Conservation (phyloP, 1,140 invertebrate species). For the Rhynchophorus ferrugineus region DNA sequence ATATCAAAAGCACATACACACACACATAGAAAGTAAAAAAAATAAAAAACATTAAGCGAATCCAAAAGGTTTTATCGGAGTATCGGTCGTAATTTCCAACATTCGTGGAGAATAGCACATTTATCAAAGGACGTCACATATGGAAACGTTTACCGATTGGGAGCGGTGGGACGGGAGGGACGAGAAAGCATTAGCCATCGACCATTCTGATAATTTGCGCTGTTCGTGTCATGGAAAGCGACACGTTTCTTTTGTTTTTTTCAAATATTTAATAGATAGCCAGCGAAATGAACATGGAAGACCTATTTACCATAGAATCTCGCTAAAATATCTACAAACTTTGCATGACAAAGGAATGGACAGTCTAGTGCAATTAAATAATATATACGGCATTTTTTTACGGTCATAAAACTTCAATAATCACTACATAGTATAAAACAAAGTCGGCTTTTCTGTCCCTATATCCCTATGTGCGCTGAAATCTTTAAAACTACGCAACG, state of each 20-base stretch:
- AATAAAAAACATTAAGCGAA: too few relatives aligned
- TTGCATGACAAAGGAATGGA: too few relatives aligned
- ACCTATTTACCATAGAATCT: neutral
- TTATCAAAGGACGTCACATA: neutral
- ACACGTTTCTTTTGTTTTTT: neutral
- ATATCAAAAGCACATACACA: too few relatives aligned
- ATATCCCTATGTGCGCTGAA: too few relatives aligned
- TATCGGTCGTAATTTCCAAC: neutral
- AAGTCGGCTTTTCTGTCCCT: too few relatives aligned
- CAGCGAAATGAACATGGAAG: neutral
- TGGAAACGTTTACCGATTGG: neutral
- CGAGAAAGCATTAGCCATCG: neutral
- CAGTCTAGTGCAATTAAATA: too few relatives aligned
- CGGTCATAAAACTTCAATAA: too few relatives aligned
- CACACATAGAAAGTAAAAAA: too few relatives aligned
- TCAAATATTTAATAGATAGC: neutral
- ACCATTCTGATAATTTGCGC: neutral
- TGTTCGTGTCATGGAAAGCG: neutral
- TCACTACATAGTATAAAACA: too few relatives aligned
- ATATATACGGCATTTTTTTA: too few relatives aligned
- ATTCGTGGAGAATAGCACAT: neutral
- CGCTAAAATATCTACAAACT: neutral
- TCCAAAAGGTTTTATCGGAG: neutral
- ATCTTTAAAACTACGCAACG: too few relatives aligned
- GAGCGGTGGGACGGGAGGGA: too few relatives aligned